Base-by-base conservation (phyloP, 2,797 vertebrate species). In the Buceros bicornis region DNA sequence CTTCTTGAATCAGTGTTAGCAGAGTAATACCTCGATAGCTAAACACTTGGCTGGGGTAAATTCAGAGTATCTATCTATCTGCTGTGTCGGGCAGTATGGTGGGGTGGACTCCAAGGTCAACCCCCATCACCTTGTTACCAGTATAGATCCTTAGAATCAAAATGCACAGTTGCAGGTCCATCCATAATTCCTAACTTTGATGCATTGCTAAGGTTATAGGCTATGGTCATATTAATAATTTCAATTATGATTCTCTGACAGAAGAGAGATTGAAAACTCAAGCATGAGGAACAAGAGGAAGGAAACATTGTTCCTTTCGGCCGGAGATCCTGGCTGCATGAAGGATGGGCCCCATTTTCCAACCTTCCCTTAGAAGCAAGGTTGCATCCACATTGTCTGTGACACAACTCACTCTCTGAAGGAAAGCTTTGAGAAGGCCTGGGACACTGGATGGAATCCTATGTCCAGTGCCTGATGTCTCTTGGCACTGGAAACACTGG, bases 161-260 rank as follows among this genome's bases (percentile, higher is more conserved):
- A 79, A 77, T 6, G 2, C n/a, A 18, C 18, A 51, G 22, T 45
- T 87, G 53, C 8, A 65, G 13, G 10, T 81, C 77, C 51, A 45
- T 56, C 33, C 62, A 11, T 64, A 90, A 83, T 31, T 58, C 57
- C 19, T 78, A 50, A 45, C 40, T 89, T 28, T 48, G 87, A 77
- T 87, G 21, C 54, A 70, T 77, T 76, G 35, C 47, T 66, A 65
- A 89, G 48, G 53, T 76, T 43, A 58, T 62, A 82, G n/a, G 29
- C 29, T 84, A n/a, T 69, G 35, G 58, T 61, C 87, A 89, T 93
- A 77, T n/a, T 76, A 72, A 87, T 71, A 65, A 70, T 92, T 93
- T 80, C 51, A 77, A 48, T 91, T 85, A 58, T 5, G 3, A 79
- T 93, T 91, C 47, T 51, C 57, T 73, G 71, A 62, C 60, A 82